Percentiles rank a stretch among this genome's conserved stretches.
Conservation (phyloP, 2,113 vertebrate species). For the Gallinago paraguaiae region DNA sequence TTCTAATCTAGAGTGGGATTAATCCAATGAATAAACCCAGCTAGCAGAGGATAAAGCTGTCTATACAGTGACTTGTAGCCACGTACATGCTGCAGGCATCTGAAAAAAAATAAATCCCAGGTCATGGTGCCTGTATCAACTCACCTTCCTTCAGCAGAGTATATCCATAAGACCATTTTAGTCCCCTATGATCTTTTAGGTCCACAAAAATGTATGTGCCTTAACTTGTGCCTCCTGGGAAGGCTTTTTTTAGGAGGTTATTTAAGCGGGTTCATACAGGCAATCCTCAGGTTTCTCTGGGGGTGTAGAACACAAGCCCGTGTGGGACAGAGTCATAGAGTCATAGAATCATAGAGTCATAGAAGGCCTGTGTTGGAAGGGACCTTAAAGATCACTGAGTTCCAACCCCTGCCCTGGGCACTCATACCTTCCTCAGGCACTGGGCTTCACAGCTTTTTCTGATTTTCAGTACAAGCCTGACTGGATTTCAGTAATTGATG, state of each 20-base stretch:
- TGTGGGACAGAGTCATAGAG: not conserved
- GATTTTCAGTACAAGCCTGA: not conserved
- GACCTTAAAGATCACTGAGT: too few species aligned
- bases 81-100: not conserved
- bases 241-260: not conserved
- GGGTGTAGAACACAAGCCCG: not conserved
- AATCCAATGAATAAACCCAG: not conserved
- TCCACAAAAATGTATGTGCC: not conserved
- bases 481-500: not conserved
- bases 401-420: too few species aligned
- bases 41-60: not conserved
- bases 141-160: not conserved
- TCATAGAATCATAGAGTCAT: too few species aligned
- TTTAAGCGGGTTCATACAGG: not conserved
- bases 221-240: not conserved
- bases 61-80: not conserved
- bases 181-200: accelerated
- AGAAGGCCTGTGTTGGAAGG: too few species aligned
- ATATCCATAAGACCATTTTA: not conserved
- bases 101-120: not conserved
- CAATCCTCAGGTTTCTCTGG: not conserved
- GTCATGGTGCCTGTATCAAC: not conserved
- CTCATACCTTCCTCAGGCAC: too few species aligned
- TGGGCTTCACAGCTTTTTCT: not conserved
- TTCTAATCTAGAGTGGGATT: not conserved